Percentiles rank a stretch among this genome's conserved stretches.
Evolutionary conservation across 2,888 invertebrate species (phyloP).

Genomic region (Oxytorus armatus): DNA sequence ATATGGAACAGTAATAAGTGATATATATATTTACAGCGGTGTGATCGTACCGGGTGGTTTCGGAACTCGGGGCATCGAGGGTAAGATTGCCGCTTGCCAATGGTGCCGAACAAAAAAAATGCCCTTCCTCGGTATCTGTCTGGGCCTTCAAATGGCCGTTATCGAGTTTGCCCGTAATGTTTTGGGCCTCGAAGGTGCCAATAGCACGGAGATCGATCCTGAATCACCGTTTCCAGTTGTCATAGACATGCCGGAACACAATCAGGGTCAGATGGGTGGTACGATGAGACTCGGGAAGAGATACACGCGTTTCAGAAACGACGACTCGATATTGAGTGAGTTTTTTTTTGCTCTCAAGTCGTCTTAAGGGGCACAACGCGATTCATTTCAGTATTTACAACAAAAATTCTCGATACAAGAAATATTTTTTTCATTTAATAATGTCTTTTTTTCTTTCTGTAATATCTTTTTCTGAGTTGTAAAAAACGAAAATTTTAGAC

Average conservation of each 20-base stretch:
- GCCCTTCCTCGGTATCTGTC: conserved; percentile 97
- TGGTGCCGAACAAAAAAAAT: conserved; percentile 96
- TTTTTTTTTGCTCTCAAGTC: neutral
- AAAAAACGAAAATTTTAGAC: no score
- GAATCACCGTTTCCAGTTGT: conserved; percentile 92
- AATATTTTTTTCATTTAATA: no score
- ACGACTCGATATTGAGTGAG: conserved; percentile 88
- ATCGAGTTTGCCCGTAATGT: conserved; percentile 97
- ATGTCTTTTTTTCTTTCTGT: no score
- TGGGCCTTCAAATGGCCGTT: conserved; percentile 98
- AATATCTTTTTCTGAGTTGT: no score
- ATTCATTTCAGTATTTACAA: no score
- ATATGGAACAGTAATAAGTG: neutral
- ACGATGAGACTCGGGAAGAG: conserved; percentile 99
- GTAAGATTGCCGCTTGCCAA: conserved; percentile 96
- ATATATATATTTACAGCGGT: conserved; percentile 87
- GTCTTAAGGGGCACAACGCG: no score
- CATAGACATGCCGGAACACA: conserved; percentile 99
- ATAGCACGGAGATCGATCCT: conserved; percentile 94
- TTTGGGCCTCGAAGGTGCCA: conserved; percentile 90
- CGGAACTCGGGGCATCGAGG: conserved; percentile 97
- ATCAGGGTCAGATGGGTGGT: conserved; percentile 96
- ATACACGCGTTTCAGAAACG: conserved; percentile 91
- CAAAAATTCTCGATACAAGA: no score
- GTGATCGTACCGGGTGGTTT: conserved; percentile 99